Percentiles rank a stretch among this genome's conserved stretches.
phyloP scores from a whole-genome alignment of 1,140 invertebrate species.

The Pantala flavescens region DNA sequence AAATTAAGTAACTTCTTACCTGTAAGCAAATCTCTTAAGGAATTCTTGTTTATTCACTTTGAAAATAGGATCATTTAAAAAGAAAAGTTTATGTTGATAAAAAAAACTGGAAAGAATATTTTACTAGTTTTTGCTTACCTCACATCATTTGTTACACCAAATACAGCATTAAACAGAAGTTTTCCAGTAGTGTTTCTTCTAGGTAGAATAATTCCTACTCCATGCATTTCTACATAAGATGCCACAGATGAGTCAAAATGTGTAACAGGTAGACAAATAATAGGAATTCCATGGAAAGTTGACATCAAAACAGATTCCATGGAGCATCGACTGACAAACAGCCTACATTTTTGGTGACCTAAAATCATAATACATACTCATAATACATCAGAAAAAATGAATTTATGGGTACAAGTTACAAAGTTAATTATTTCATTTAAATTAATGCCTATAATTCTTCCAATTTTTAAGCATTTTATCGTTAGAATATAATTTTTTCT shows the following conservation, averaged over 20 bases:
- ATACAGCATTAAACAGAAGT: background rate
- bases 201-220: background rate
- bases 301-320: background rate
- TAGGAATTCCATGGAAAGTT: background rate
- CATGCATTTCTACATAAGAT: background rate
- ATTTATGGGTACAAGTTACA: no score
- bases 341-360: background rate
- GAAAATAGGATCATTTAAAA: no score
- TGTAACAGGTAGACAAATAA: background rate
- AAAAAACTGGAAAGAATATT: no score
- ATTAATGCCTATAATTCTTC: no score
- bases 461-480: no score
- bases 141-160: background rate
- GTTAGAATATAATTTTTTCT: no score
- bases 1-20: no score
- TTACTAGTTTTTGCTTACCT: background rate
- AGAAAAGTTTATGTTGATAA: no score
- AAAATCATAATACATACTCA: background rate
- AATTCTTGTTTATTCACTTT: no score
- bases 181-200: background rate
- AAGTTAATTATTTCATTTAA: no score
- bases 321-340: background rate
- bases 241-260: background rate
- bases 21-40: no score
- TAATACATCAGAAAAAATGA: no score